These are phyloP conservation scores for Rhinolophus sinicus DNA, from an alignment of 2,113 vertebrate species.

Conservation along the genomic window DNA sequence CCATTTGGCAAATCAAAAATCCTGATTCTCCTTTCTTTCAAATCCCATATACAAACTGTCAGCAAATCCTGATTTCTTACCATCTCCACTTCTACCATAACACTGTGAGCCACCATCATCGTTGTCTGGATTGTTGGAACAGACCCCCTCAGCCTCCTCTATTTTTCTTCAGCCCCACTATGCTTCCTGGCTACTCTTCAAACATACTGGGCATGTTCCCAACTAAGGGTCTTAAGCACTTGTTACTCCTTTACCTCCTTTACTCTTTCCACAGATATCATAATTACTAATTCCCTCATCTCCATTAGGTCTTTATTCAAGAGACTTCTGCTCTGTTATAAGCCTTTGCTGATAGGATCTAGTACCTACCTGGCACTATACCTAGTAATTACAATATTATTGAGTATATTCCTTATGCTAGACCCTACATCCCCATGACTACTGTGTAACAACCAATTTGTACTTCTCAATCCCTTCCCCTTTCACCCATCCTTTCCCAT, in stretches of 20 bases:
- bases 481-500: too few relatives aligned
- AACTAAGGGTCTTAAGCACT: background rate
- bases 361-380: too few relatives aligned
- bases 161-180: background rate
- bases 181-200: conserved; percentile 4
- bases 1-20: background rate
- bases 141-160: background rate
- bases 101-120: background rate
- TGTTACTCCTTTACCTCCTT: conserved; percentile 9
- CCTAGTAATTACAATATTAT: too few relatives aligned
- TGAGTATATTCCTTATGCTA: too few relatives aligned
- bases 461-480: too few relatives aligned
- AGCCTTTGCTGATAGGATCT: background rate
- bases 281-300: background rate
- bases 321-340: background rate
- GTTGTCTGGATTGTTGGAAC: background rate
- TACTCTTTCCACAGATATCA: background rate
- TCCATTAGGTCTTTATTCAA: background rate
- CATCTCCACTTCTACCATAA: background rate
- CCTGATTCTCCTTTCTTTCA: background rate
- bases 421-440: too few relatives aligned
- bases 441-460: too few relatives aligned
- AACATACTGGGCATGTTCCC: background rate
- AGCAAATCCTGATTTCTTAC: background rate
- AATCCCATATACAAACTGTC: background rate